A percentile compares a stretch with the other conserved stretches of the same genome.
These are phyloP conservation scores for Aphrophora alni DNA, from an alignment of 2,888 invertebrate genomes.

Conservation along the genomic window DNA sequence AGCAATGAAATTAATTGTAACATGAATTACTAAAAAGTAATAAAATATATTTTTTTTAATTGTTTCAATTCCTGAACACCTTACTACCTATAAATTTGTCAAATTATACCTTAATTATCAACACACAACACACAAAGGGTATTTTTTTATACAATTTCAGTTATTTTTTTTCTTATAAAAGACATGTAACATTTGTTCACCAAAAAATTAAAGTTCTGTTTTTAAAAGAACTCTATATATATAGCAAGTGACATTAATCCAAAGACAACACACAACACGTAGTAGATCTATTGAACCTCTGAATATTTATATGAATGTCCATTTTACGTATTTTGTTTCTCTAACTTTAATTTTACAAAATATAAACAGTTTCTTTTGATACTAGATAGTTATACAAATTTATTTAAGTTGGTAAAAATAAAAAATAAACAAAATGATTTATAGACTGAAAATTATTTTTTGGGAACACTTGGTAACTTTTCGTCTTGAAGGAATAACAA, in stretches of 20 bases:
- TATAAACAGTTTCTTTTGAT: background rate
- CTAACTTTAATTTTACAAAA: background rate
- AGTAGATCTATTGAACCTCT: background rate
- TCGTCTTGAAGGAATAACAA: background rate
- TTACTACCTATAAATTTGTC: slow-evolving; percentile 11
- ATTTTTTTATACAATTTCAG: slow-evolving; percentile 30
- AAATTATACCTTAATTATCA: slow-evolving; percentile 30
- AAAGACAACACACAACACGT: background rate
- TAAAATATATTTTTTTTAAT: too few species aligned
- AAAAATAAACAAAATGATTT: background rate
- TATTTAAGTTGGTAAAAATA: background rate
- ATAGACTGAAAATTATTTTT: background rate
- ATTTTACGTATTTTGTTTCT: background rate
- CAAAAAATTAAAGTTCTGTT: slow-evolving; percentile 22
- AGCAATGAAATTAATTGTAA: too few species aligned
- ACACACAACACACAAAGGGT: slow-evolving; percentile 35
- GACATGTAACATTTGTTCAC: slow-evolving; percentile 22
- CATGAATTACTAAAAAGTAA: too few species aligned
- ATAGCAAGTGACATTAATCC: background rate
- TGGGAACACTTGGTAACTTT: background rate
- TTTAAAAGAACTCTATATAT: background rate
- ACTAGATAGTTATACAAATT: background rate
- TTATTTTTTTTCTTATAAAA: slow-evolving; percentile 26
- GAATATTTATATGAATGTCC: background rate
- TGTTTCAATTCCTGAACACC: slow-evolving; percentile 31